Percentiles rank a stretch among this genome's conserved stretches.
Evolutionary conservation across 1,140 invertebrate genomes (phyloP).

Genomic region (Coelopa frigida): DNA sequence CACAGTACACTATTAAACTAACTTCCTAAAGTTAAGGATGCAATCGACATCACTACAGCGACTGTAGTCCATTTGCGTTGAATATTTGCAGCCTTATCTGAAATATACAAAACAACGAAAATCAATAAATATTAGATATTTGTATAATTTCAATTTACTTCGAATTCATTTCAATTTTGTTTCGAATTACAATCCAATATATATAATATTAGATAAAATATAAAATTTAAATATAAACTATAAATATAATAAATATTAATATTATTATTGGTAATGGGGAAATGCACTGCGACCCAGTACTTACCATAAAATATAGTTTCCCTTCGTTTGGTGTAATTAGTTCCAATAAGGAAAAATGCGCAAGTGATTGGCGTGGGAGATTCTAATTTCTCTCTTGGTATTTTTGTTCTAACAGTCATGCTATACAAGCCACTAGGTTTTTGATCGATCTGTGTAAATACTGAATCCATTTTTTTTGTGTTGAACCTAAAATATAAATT

Average conservation of each 20-base stretch:
- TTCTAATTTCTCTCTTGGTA: conserved; percentile 40
- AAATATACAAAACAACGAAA: conserved; percentile 4
- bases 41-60: conserved; percentile 43
- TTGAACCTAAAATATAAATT: conserved; percentile 39
- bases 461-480: conserved; percentile 38
- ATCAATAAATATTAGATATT: neutral
- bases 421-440: conserved; percentile 41
- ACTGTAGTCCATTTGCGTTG: conserved; percentile 44
- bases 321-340: conserved; percentile 43
- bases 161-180: too few relatives aligned
- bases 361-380: conserved; percentile 45
- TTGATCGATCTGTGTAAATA: conserved; percentile 41
- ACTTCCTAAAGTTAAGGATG: conserved; percentile 45
- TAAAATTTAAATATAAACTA: too few relatives aligned
- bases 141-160: neutral
- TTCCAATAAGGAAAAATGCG: conserved; percentile 41
- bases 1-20: conserved; percentile 39
- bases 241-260: too few relatives aligned
- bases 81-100: conserved; percentile 44
- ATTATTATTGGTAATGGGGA: too few relatives aligned
- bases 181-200: too few relatives aligned
- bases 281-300: too few relatives aligned
- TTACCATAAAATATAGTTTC: conserved; percentile 46
- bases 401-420: conserved; percentile 41
- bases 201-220: too few relatives aligned